Evolutionary conservation across 2,888 invertebrate genomes (phyloP), one percentile per base, ranked within the genome.

Genomic region (Colletes collaris): DNA sequence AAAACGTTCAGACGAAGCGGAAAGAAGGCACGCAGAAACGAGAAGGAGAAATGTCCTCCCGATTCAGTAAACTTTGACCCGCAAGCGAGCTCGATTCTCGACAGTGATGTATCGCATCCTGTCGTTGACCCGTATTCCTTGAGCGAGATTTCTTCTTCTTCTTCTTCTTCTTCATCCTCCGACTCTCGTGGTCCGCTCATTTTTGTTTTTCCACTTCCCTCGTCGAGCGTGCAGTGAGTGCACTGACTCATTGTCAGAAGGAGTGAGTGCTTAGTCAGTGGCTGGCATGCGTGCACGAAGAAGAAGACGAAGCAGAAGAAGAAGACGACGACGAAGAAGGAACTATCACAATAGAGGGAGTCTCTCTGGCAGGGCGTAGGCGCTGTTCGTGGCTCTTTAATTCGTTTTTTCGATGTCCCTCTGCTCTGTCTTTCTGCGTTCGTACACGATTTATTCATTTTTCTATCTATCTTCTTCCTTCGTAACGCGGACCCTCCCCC

Each of bases 91-190:
- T 71, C 81, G 85, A 87, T 84, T 74, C 86, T 76, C 85, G 90
- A 90, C 90, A 90, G 90, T 89, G 90, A 90, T 85, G 85, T 84
- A 90, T 90, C 84, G 89, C 89, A 83, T 89, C 89, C 89, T 85
- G 87, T 87, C 82, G 85, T 76, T 88, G 85, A 83, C 84, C 86
- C 81, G 86, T 79, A 86, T 84, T 87, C 87, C 87, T 82, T 65
- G 74, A 75, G 72, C 67, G 78, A 79, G 78, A 82, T 82, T 86
- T 86, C 82, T 84, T 74, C 79, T 60, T 79, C 63, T 73, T 67
- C 67, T 74, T 66, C 62, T 60, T 27, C 49, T 58, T 58, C 68
- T 79, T 49, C 68, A 53, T 72, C 81, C 60, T 60, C 76, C 70
- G 63, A 62, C 77, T 65, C 68, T 67, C 66, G 77, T 63, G 49